Evolutionary conservation across 2,888 invertebrate species (phyloP), one percentile per base, ranked within the genome.

Genomic region (Pristionchus arcanus): DNA sequence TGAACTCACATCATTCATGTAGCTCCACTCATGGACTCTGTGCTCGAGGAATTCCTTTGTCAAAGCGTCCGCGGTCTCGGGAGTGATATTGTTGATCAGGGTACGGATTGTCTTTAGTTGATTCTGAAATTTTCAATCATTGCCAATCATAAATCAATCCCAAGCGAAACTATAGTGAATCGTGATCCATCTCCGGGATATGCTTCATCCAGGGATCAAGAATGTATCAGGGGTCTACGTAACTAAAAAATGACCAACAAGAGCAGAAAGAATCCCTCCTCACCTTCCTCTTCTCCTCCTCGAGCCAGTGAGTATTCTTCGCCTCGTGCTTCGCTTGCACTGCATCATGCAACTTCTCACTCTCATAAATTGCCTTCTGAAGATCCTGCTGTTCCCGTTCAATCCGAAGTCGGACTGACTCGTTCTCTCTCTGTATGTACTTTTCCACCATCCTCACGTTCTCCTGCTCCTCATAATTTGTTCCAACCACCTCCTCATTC

Each of bases 51-150:
- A 93, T 81, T 94, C 93, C 25, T 90, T 83, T 7, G 90, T 92
- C 42, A 94, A 89, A 1, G 90, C 92, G 0, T 89, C 90, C 89
- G 92, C 91, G 19, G 92, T 92, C 15, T 91, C 92, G 5, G 94
- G 93, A 25, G 94, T 94, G 83, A 94, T 91, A 90, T 94, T 94
- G 92, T 94, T 93, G 89, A 94, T 90, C 25, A 94, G 81, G 28
- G 93, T 90, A 28, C 94, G 92, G 34, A 93, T 92, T 28, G 90
- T 90, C 88, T 93, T 93, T 86, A 91, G 90, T 21, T 91, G 88
- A n/a, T 28, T 19, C 89, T 88, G 83, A 31, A 89, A 28, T 21
- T 11, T 9, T 9, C 9, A 49, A 49, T 42, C 42, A 49, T 49
- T n/a, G n/a, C 63, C 9, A 63, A 15, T 25, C 63, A 63, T 63